A percentile compares a stretch with the other conserved stretches of the same genome.
phyloP scores from a whole-genome alignment of 2,888 invertebrate species.

The Monoplex corrugatus region DNA sequence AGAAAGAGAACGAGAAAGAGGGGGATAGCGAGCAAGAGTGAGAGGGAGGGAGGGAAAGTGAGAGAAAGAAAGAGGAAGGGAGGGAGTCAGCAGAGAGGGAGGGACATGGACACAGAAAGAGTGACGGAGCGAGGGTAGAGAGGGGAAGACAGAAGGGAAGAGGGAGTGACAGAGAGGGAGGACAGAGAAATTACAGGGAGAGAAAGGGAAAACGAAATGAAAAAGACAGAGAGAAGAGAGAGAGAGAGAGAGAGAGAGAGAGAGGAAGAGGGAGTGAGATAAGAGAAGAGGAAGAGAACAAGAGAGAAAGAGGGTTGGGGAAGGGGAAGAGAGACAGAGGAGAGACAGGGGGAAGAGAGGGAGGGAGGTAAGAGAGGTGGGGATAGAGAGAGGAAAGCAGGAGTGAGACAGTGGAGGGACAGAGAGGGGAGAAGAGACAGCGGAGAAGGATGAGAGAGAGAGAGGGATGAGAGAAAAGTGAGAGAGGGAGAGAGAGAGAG shows the following conservation, averaged over 20 bases:
- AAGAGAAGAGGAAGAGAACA: neutral
- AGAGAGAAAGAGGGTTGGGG: slow-evolving; percentile 3
- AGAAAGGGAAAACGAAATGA: neutral
- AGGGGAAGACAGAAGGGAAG: neutral
- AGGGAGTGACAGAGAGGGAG: slow-evolving; percentile 29
- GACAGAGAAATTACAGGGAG: slow-evolving; percentile 20
- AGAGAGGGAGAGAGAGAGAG: neutral
- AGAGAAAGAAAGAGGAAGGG: neutral
- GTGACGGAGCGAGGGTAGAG: neutral
- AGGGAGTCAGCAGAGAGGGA: no score
- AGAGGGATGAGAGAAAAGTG: neutral
- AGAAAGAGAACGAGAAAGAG: slow-evolving; percentile 39
- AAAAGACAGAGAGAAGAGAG: neutral
- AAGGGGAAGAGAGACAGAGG: neutral
- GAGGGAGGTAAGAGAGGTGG: no score
- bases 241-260: neutral
- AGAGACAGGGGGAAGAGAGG: no score
- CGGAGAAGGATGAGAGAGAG: neutral
- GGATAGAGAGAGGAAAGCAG: neutral
- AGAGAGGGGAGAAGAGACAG: neutral
- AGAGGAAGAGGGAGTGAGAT: neutral
- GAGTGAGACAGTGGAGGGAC: neutral
- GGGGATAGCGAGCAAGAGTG: slow-evolving; percentile 18
- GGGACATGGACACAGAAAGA: neutral
- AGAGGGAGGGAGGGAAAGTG: neutral